Percentiles rank a stretch among this genome's conserved stretches.
Evolutionary conservation across 2,888 invertebrate species (phyloP).

Genomic region (Rhagophthalmus giganteus): DNA sequence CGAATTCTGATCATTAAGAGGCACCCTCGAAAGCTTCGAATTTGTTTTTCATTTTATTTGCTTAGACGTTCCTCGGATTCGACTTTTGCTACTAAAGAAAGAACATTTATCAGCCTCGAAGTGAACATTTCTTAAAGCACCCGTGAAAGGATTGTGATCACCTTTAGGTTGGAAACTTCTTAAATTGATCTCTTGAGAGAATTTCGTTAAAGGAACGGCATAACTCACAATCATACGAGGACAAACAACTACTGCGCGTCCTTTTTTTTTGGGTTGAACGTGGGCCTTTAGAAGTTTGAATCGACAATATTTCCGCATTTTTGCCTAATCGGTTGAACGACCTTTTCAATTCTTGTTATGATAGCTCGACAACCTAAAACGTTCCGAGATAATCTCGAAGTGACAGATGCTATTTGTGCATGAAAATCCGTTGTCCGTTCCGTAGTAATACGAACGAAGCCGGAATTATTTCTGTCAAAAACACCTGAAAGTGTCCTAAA

Average conservation of each 20-base stretch:
- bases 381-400: conserved; percentile 6
- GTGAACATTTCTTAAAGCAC: conserved; percentile 24
- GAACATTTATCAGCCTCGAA: conserved; percentile 24
- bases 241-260: too few relatives aligned
- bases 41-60: too few relatives aligned
- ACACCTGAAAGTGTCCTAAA: too few relatives aligned
- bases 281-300: too few relatives aligned
- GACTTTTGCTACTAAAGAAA: too few relatives aligned
- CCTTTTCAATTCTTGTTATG: conserved; percentile 7
- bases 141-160: conserved; percentile 25
- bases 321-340: conserved; percentile 5
- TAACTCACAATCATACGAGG: too few relatives aligned
- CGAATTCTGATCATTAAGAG: too few relatives aligned
- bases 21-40: too few relatives aligned
- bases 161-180: conserved; percentile 20
- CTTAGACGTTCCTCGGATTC: too few relatives aligned
- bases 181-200: conserved; percentile 16
- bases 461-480: conserved; percentile 6
- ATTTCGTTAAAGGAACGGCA: too few relatives aligned
- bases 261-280: too few relatives aligned
- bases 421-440: conserved; percentile 8
- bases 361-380: conserved; percentile 1
- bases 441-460: conserved; percentile 1
- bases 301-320: conserved; percentile 4
- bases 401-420: conserved; percentile 14